Evolutionary conservation across 1,140 invertebrate genomes (phyloP), one percentile per base, ranked within the genome.

Genomic region (Papilio glaucus): DNA sequence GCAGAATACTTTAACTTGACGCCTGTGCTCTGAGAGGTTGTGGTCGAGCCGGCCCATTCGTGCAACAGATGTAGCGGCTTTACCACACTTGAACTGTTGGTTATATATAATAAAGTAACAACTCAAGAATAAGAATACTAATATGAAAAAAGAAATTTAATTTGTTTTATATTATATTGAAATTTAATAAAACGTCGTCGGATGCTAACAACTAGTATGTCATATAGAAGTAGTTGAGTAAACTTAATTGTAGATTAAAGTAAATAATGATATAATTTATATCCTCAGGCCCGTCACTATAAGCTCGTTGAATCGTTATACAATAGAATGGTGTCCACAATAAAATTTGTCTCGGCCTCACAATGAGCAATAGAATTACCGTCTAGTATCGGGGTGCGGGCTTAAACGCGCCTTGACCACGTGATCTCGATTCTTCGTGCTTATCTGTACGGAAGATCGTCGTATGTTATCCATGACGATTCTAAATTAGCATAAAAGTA

Each of bases 341-440:
- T 89, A 88, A 89, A 90, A 91, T 88, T 78, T 85, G 84, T 85
- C 80, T 84, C 78, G 80, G 77, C 65, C 73, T 88, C 79, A 91
- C 88, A 91, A 90, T 91, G 85, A 88, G 85, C 86, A 86, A 91
- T 91, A 88, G 88, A 90, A 89, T 90, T 85, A 87, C 81, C 82
- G 85, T 87, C 83, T 81, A 75, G 69, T 73, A 72, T 69, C 74
- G 72, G 80, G 77, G 82, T 74, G 79, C 84, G 79, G 80, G 77
- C 81, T n/a, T 15, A 75, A 80, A 74, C 79, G 81, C 73, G 72
- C 78, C 77, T 82, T 86, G 85, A 87, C 85, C 85, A 83, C 76
- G 77, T 82, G 71, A 75, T 77, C 72, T 72, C 49, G 21, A 42
- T 42, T 68, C 63, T 39, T 38, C 33, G 15, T 13, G 26, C 41